Evolutionary conservation across 2,113 vertebrate genomes (phyloP).

Genomic region (Bostrychus sinensis): DNA sequence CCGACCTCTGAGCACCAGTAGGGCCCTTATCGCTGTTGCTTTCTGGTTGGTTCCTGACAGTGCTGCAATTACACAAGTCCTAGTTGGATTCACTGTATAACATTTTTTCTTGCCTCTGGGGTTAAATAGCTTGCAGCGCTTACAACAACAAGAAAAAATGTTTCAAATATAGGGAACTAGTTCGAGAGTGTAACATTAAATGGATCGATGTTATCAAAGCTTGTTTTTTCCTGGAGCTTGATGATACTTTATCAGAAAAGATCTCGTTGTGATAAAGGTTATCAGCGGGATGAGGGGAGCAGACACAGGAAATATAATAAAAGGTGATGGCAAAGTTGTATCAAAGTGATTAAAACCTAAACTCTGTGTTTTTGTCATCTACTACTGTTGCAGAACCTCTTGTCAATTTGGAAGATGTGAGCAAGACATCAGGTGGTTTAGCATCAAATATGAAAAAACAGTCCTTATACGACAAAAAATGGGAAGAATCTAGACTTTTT

Average conservation of each 20-base stretch:
- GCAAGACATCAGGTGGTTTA: neutral
- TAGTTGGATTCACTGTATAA: slow-evolving; percentile 21
- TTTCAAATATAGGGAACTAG: neutral
- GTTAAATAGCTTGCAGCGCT: slow-evolving; percentile 24
- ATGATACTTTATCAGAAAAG: slow-evolving; percentile 30
- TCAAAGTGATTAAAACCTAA: slow-evolving; percentile 7
- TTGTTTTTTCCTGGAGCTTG: slow-evolving; percentile 42
- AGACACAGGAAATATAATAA: slow-evolving; percentile 5
- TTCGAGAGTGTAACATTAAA: slow-evolving; percentile 20
- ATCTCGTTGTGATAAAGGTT: slow-evolving; percentile 41
- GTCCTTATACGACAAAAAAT: neutral
- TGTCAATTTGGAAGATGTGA: neutral
- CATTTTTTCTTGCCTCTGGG: slow-evolving; percentile 13
- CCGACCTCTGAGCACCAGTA: slow-evolving; percentile 32
- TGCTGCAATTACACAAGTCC: slow-evolving; percentile 19
- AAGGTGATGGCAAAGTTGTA: slow-evolving; percentile 18
- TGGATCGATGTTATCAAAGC: slow-evolving; percentile 24
- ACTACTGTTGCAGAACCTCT: neutral
- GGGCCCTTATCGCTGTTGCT: slow-evolving; percentile 25
- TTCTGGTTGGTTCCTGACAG: slow-evolving; percentile 22
- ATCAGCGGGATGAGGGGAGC: slow-evolving; percentile 11
- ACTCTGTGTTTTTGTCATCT: neutral
- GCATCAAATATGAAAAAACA: slow-evolving; percentile 11
- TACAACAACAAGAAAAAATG: neutral
- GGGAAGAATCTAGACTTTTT: neutral